Percentiles rank a stretch among this genome's conserved stretches.
phyloP scores from a whole-genome alignment of 2,797 vertebrate species.

The Arrhamphus sclerolepis region DNA sequence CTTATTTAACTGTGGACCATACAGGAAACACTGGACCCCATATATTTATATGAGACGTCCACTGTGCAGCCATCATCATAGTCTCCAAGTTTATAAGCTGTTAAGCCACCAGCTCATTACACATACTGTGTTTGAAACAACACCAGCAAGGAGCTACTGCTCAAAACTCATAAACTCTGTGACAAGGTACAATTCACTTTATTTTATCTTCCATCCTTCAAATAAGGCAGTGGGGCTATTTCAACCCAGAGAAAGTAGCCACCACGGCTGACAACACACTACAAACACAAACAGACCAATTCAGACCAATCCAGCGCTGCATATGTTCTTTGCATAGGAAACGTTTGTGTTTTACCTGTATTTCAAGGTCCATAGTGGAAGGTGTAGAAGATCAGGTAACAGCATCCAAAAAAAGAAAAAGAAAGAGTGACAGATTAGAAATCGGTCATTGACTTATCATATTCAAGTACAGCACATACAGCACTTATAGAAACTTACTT shows the following conservation, averaged over 20 bases:
- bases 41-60: constrained; percentile 23
- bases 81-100: constrained; percentile 25
- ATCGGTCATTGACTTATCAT: not conserved
- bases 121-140: constrained; percentile 10
- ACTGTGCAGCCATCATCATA: constrained; percentile 15
- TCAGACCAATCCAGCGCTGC: not conserved
- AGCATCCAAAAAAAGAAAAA: constrained; percentile 1
- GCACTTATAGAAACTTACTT: too few species aligned
- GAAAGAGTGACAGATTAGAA: not conserved
- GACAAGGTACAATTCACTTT: not conserved
- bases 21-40: constrained; percentile 13
- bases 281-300: not conserved
- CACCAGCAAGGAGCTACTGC: constrained; percentile 49
- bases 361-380: constrained; percentile 13
- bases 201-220: not conserved
- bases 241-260: not conserved
- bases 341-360: constrained; percentile 50
- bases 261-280: not conserved
- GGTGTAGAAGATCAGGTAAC: constrained; percentile 11
- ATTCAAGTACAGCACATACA: too few species aligned
- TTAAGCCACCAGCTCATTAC: constrained; percentile 36
- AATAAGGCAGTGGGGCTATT: not conserved
- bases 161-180: constrained; percentile 7
- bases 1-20: constrained; percentile 14
- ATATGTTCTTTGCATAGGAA: not conserved